Base-by-base conservation (phyloP, 2,113 vertebrate species). In the Cathartes aura region DNA sequence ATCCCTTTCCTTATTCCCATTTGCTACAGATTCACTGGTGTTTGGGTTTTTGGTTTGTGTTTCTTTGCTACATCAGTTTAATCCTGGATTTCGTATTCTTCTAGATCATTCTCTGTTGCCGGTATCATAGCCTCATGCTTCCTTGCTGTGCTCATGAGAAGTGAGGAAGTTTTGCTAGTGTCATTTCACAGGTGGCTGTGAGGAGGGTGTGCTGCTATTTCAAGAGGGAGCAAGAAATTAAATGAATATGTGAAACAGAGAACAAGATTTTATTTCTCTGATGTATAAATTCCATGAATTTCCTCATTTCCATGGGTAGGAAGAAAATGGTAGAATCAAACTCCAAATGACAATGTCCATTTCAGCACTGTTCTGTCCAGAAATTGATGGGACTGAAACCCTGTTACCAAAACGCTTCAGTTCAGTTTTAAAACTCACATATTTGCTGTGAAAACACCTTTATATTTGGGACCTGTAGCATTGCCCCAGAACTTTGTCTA, bases 51-150 rank as follows among this genome's bases (percentile, higher is more conserved):
- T 68, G 8, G 2, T 40, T 76, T 68, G 36, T 26, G 30, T 42
- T 88, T 74, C 70, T 87, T 79, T 67, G 18, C 45, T 58, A 43
- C 16, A 36, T 26, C 56, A n/a, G 8, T 75, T 90, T 80, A 79
- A 47, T 40, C 22, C 27, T 76, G n/a, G 36, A 40, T 84, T 90
- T 67, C 10, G 14, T 56, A 6, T 64, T 84, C 34, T 59, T 87
- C 48, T 53, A 45, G 64, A 71, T 68, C 15, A 8, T 79, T 63
- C 43, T 32, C 40, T 78, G 40, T 29, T 83, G 38, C 15, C 1
- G 17, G 7, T 62, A 24, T 7, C 1, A 0, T 27, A 59, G 27
- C 55, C 50, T 67, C n/a, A 43, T 0, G 2, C 9, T 45, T 67
- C 36, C 45, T 56, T 50, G 42, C 73, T 52, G 34, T 0, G 1